Base-by-base conservation (phyloP, 2,888 invertebrate species). In the Lobophora halterata region DNA sequence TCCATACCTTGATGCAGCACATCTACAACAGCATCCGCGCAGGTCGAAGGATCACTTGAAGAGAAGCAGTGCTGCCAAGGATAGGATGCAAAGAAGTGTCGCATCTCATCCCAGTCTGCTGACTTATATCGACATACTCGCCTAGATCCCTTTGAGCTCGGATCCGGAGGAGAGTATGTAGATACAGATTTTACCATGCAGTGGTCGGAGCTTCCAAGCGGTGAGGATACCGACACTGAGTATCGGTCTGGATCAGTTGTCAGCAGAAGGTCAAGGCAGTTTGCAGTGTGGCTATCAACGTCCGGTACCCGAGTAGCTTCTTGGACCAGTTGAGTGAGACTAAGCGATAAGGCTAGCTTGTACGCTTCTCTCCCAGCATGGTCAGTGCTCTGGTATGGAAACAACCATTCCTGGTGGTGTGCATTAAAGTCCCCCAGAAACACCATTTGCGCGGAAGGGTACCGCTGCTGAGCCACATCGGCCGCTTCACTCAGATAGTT, bases 191-290 rank as follows among this genome's bases (percentile, higher is more conserved):
- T 24, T 9, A 32, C 10, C 32, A 32, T 9, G 24, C 32, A 24
- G 32, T 24, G 32, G 23, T 24, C 26, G 9, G 26, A 34, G 7
- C 7, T 36, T 2, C 38, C 43, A 3, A 46, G 18, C 0, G 46
- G 50, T 13, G 43, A 11, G 2, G 30, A 29, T 3, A 50, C 39
- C 7, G 40, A 20, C 3, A 49, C 39, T 1, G 18, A 20, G 13
- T 38, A 44, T 13, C 35, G 19, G 38, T 50, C 48, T 28, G 50
- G 42, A 17, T 46, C 48, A 1, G 41, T 41, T 7, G 40, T 46
- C 32, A 52, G 25, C 38, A 47, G 30, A 27, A 49, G 43, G 36
- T 50, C 50, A 20, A 53, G 25, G 29, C 40, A 48, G 21, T 48
- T 50, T 7, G 45, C 38, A 20, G 36, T 43, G 9, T 52, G 42